Conservation (phyloP, 2,888 invertebrate species). For the Diplolepis rosae region DNA sequence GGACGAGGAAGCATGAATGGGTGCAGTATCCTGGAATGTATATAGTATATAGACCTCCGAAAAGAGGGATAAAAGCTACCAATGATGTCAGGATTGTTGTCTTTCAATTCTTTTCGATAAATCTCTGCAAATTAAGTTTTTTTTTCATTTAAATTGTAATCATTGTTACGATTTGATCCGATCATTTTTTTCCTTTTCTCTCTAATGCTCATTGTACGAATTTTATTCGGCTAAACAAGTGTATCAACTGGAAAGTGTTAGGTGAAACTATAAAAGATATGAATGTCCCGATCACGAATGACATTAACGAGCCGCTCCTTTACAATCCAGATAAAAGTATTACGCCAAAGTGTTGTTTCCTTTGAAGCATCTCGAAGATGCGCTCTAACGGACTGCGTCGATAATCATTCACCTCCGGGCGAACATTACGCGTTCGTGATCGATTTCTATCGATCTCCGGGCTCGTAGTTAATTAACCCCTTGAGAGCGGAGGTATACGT, state of each 20-base stretch:
- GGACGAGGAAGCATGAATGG: slow-evolving; percentile 16
- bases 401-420: slow-evolving; percentile 23
- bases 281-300: not conserved
- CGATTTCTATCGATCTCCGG: slow-evolving; percentile 19
- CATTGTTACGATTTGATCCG: too few relatives aligned
- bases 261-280: not conserved
- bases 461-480: slow-evolving; percentile 22
- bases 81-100: not conserved
- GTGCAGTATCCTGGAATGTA: slow-evolving; percentile 24
- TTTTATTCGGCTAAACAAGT: not conserved
- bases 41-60: not conserved
- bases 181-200: too few relatives aligned
- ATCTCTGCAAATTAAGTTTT: not conserved
- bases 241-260: not conserved
- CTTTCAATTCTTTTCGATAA: not conserved
- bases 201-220: not conserved
- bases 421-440: slow-evolving; percentile 26
- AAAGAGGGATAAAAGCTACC: not conserved
- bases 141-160: too few relatives aligned
- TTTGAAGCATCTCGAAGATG: slow-evolving; percentile 2
- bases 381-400: slow-evolving; percentile 10
- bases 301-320: slow-evolving; percentile 21
- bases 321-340: slow-evolving; percentile 13
- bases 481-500: slow-evolving; percentile 2
- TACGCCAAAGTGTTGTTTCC: slow-evolving; percentile 2